Percentiles rank a stretch among this genome's conserved stretches.
These are phyloP conservation scores for Engystomops pustulosus DNA, from an alignment of 2,113 vertebrate species.

Conservation along the genomic window DNA sequence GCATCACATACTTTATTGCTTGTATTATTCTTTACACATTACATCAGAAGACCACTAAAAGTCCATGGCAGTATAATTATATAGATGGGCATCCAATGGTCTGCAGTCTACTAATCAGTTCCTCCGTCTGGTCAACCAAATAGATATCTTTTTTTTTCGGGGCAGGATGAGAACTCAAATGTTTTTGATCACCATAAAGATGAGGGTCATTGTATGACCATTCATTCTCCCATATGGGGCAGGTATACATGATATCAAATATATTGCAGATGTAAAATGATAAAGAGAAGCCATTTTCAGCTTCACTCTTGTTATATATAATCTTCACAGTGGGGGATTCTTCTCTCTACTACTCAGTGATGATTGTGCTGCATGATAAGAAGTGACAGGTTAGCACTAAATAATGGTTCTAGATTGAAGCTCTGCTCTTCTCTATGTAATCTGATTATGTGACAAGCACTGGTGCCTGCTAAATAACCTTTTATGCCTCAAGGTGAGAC, in stretches of 20 bases:
- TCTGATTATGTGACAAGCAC: constrained; percentile 8
- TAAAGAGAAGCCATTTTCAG: neutral
- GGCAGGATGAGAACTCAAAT: no score
- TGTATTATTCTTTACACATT: no score
- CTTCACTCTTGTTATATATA: neutral
- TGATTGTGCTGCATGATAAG: constrained; percentile 3
- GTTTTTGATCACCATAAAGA: no score
- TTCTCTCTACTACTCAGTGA: neutral
- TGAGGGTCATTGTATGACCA: neutral
- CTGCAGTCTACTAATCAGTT: no score
- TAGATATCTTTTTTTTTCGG: no score
- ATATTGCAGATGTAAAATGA: neutral
- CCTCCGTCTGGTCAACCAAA: no score
- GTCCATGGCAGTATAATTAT: no score
- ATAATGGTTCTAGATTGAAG: neutral
- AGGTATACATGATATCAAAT: neutral
- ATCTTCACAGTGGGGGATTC: neutral
- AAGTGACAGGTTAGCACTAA: neutral
- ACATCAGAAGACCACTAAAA: no score
- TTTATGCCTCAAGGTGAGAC: neutral
- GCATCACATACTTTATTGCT: no score
- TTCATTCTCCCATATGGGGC: neutral
- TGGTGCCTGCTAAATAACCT: constrained; percentile 15
- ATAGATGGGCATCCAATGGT: no score
- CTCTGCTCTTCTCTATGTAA: constrained; percentile 22